Conservation (phyloP, 2,888 invertebrate species). For the Teleiodes luculella region DNA sequence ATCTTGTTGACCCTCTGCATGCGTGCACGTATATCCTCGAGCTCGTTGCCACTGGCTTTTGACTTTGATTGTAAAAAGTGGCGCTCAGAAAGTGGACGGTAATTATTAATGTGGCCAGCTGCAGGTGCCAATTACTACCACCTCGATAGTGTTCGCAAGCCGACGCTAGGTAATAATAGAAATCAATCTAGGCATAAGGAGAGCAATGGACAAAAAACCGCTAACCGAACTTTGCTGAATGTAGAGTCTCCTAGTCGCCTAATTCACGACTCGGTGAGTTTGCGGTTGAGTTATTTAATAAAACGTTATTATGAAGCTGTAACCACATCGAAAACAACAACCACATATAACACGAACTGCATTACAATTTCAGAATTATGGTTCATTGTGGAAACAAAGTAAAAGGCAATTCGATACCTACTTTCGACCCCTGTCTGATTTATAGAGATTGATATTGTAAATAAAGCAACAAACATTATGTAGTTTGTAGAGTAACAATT, state of each 20-base stretch:
- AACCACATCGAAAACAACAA: constrained; percentile 42
- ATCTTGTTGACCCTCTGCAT: background rate
- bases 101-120: constrained; percentile 36
- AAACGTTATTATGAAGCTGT: constrained; percentile 52
- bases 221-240: constrained; percentile 61
- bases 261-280: constrained; percentile 57
- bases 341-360: background rate
- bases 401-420: background rate
- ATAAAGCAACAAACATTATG: too few species aligned
- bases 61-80: constrained; percentile 27
- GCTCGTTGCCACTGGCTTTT: constrained; percentile 20
- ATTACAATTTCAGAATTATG: background rate
- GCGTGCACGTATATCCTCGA: background rate
- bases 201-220: constrained; percentile 63
- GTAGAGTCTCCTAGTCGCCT: constrained; percentile 37
- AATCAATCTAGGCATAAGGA: constrained; percentile 60
- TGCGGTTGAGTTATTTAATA: constrained; percentile 66
- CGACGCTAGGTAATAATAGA: constrained; percentile 58
- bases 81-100: constrained; percentile 31
- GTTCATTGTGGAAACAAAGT: background rate
- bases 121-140: constrained; percentile 51
- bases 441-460: too few species aligned
- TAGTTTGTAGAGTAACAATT: too few species aligned
- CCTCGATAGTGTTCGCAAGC: constrained; percentile 57
- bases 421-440: too few species aligned